Evolutionary conservation across 2,888 invertebrate species (phyloP).

Genomic region (Dolichopus griseipennis): DNA sequence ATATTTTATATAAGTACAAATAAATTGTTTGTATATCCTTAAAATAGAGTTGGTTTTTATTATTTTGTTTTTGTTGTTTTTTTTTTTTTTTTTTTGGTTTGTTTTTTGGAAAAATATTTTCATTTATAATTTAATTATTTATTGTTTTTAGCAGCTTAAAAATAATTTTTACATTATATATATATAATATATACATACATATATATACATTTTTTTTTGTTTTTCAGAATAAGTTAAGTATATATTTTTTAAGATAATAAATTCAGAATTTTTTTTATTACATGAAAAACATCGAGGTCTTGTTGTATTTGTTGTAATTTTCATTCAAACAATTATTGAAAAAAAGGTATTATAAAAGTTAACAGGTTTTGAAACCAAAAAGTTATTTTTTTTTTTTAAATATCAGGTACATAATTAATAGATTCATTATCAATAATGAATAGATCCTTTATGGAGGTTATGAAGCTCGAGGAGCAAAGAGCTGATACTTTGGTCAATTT

Average conservation of each 20-base stretch:
- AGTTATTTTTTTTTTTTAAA: too few relatives aligned
- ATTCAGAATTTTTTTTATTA: background rate
- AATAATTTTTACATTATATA: constrained; percentile 15
- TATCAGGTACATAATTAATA: too few relatives aligned
- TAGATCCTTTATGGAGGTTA: too few relatives aligned
- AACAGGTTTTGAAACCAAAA: too few relatives aligned
- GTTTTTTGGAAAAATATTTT: constrained; percentile 40
- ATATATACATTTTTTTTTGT: constrained; percentile 7
- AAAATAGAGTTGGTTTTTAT: constrained; percentile 9
- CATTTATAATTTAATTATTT: constrained; percentile 38
- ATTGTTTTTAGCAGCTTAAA: constrained; percentile 43
- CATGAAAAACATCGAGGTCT: background rate
- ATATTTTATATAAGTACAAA: too few relatives aligned
- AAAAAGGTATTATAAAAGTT: too few relatives aligned
- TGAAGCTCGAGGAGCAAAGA: too few relatives aligned
- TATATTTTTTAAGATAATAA: constrained; percentile 7
- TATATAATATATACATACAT: too few relatives aligned
- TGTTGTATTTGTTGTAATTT: background rate
- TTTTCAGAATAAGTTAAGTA: background rate
- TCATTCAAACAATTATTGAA: too few relatives aligned
- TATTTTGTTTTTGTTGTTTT: constrained; percentile 14
- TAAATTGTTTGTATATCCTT: background rate
- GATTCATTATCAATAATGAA: too few relatives aligned
- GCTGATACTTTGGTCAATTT: too few relatives aligned
- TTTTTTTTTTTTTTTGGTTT: constrained; percentile 24